phyloP scores from a whole-genome alignment of 2,113 vertebrate genomes.

The Himantopus leucocephalus region DNA sequence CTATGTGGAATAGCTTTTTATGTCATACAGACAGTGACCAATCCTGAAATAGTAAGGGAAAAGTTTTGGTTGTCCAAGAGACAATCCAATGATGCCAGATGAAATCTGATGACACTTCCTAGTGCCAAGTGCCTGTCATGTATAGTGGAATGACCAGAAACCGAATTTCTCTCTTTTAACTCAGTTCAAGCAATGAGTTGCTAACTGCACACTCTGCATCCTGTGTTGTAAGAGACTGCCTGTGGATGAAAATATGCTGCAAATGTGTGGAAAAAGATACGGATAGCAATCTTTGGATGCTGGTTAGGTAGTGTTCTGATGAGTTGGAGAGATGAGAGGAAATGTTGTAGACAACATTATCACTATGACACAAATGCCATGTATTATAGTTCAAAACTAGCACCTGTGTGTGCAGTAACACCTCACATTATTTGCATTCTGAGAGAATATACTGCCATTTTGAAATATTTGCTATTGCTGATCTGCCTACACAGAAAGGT shows the following conservation, averaged over 20 bases:
- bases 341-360: neutral
- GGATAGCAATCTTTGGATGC: neutral
- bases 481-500: neutral
- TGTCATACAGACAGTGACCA: neutral
- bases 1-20: neutral
- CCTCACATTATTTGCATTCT: neutral
- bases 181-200: neutral
- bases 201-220: neutral
- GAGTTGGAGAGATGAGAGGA: neutral
- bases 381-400: neutral
- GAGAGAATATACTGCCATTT: neutral
- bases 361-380: neutral
- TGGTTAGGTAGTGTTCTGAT: neutral
- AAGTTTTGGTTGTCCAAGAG: neutral
- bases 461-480: neutral
- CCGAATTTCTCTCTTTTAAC: neutral
- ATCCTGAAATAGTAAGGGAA: neutral
- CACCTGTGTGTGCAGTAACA: neutral
- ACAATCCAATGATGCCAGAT: neutral
- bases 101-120: neutral
- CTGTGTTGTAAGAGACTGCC: neutral
- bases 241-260: neutral
- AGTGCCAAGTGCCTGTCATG: neutral
- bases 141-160: neutral
- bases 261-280: neutral